phyloP scores from a whole-genome alignment of 2,797 vertebrate species.

The Chaunax sp. region DNA sequence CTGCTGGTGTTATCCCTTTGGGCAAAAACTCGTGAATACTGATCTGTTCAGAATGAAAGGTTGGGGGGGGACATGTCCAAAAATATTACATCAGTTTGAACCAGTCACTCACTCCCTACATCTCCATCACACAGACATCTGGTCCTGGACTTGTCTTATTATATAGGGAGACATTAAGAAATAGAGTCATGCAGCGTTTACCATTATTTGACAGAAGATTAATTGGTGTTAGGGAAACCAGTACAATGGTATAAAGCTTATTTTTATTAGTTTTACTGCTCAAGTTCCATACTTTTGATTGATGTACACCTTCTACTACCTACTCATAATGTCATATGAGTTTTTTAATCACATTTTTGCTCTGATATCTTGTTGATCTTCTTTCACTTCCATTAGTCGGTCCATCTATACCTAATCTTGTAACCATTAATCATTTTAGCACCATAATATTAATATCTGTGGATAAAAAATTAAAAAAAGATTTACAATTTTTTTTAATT shows the following conservation, averaged over 20 bases:
- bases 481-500: too few species aligned
- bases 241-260: too few species aligned
- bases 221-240: too few species aligned
- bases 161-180: too few species aligned
- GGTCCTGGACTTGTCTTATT: constrained; percentile 2
- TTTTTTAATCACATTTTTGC: background rate
- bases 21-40: constrained; percentile 22
- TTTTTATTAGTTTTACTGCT: too few species aligned
- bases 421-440: too few species aligned
- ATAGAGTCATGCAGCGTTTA: too few species aligned
- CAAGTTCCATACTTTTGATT: too few species aligned
- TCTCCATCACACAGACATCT: constrained; percentile 8
- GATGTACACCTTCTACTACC: background rate
- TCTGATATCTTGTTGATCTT: background rate
- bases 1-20: constrained; percentile 19
- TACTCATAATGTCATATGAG: background rate
- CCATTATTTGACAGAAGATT: too few species aligned
- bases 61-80: constrained; percentile 39
- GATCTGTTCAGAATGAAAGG: constrained; percentile 15
- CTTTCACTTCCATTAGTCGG: background rate
- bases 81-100: constrained; percentile 41
- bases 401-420: too few species aligned
- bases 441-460: too few species aligned
- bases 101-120: constrained; percentile 8
- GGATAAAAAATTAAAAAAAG: too few species aligned